Conservation (phyloP, 2,113 vertebrate genomes). For the Dermatemys mawii region DNA sequence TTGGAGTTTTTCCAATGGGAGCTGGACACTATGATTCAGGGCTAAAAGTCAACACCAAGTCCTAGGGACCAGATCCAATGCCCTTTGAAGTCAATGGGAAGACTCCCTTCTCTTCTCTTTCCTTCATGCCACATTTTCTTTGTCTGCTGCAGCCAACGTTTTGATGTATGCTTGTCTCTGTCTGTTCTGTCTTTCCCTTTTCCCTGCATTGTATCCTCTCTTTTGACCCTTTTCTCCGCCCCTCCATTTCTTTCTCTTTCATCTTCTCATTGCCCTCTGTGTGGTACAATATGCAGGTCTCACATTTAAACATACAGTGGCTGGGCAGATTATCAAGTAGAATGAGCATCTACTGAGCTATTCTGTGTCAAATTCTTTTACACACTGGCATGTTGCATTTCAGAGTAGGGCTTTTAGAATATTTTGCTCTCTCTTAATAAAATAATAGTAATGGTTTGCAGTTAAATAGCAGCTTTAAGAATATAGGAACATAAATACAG, state of each 20-base stretch:
- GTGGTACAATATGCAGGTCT: neutral
- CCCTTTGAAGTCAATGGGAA: neutral
- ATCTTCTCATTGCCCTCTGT: neutral
- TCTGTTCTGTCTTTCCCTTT: neutral
- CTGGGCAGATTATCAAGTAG: neutral
- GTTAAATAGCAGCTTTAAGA: neutral
- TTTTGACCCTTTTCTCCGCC: neutral
- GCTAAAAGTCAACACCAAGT: neutral
- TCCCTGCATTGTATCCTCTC: neutral
- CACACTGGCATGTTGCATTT: neutral
- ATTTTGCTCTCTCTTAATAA: neutral
- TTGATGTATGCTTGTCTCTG: neutral
- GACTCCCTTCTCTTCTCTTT: neutral
- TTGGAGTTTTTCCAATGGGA: rapidly evolving
- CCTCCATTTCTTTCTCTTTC: neutral
- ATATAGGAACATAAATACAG: neutral
- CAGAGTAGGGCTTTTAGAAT: neutral
- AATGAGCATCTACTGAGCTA: slow-evolving; percentile 10
- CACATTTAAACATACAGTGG: neutral
- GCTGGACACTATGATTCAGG: too few species aligned
- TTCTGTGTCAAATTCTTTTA: neutral
- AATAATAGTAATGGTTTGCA: neutral
- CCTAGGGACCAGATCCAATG: neutral
- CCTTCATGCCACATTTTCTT: neutral
- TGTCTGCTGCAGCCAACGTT: neutral